Evolutionary conservation across 2,888 invertebrate genomes (phyloP).

Genomic region (Drosophila mettleri): DNA sequence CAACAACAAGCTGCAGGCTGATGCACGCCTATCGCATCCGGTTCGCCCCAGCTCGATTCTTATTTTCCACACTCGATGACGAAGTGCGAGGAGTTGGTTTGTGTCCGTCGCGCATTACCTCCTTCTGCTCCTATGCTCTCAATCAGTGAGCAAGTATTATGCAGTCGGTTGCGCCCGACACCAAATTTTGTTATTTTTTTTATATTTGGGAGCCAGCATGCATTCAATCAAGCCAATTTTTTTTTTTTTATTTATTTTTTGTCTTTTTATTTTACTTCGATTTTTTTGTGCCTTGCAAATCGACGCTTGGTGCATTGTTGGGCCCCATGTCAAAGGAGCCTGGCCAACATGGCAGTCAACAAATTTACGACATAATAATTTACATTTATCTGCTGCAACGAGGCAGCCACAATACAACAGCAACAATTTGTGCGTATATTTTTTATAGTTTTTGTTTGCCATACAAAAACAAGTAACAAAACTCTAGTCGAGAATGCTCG

Average conservation of each 20-base stretch:
- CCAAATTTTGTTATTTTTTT: background rate
- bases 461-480: no score
- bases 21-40: slow-evolving; percentile 72
- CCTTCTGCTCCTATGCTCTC: no score
- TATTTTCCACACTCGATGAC: slow-evolving; percentile 11
- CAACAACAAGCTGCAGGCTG: slow-evolving; percentile 50
- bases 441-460: slow-evolving; percentile 31
- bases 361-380: slow-evolving; percentile 84
- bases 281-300: slow-evolving; percentile 48
- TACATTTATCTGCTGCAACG: slow-evolving; percentile 84
- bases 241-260: slow-evolving; percentile 21
- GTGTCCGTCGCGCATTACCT: background rate
- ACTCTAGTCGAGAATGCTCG: no score
- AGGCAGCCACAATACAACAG: slow-evolving; percentile 66
- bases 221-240: slow-evolving; percentile 79
- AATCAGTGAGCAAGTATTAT: background rate
- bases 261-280: slow-evolving; percentile 15
- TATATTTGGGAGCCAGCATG: slow-evolving; percentile 16
- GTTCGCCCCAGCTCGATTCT: slow-evolving; percentile 66
- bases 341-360: slow-evolving; percentile 79
- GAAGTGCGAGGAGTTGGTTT: background rate
- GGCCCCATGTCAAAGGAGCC: slow-evolving; percentile 58
- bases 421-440: slow-evolving; percentile 51
- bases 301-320: slow-evolving; percentile 66
- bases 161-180: background rate